Percentiles rank a stretch among this genome's conserved stretches.
These are phyloP conservation scores for Drosophila mimica DNA, from an alignment of 2,888 invertebrate species.

Conservation along the genomic window DNA sequence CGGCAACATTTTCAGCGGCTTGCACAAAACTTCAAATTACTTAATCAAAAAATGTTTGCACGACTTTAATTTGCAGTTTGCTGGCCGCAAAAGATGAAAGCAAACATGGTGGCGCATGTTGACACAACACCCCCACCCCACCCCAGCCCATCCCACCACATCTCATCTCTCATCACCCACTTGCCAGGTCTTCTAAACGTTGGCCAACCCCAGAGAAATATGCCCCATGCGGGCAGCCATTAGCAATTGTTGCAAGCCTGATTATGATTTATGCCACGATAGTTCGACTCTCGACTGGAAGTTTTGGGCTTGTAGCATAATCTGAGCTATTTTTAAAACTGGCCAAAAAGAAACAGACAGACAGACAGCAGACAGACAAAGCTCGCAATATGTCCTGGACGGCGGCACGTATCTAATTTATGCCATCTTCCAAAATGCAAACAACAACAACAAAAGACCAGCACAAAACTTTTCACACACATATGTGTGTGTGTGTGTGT, in stretches of 20 bases:
- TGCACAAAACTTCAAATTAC: constrained; percentile 71
- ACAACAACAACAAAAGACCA: constrained; percentile 64
- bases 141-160: neutral
- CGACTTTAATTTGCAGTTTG: constrained; percentile 58
- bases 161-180: neutral
- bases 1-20: constrained; percentile 50
- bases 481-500: constrained; percentile 18
- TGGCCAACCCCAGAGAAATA: constrained; percentile 5
- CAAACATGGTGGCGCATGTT: constrained; percentile 60
- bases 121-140: constrained; percentile 24
- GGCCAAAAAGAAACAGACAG: constrained; percentile 12
- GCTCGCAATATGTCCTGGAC: constrained; percentile 51
- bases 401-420: constrained; percentile 75
- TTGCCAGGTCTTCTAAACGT: neutral
- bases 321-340: constrained; percentile 56
- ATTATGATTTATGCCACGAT: constrained; percentile 63
- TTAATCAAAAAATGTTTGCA: constrained; percentile 58
- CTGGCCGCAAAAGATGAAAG: constrained; percentile 58
- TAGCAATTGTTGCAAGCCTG: constrained; percentile 56
- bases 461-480: constrained; percentile 60
- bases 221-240: constrained; percentile 58
- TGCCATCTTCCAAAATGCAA: constrained; percentile 76
- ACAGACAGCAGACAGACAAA: constrained; percentile 2
- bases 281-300: constrained; percentile 40
- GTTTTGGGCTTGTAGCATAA: constrained; percentile 27